Evolutionary conservation across 92 coral and sea anemone species (phyloP), one percentile per base, ranked within the genome.

Genomic region (Porites evermanni): DNA sequence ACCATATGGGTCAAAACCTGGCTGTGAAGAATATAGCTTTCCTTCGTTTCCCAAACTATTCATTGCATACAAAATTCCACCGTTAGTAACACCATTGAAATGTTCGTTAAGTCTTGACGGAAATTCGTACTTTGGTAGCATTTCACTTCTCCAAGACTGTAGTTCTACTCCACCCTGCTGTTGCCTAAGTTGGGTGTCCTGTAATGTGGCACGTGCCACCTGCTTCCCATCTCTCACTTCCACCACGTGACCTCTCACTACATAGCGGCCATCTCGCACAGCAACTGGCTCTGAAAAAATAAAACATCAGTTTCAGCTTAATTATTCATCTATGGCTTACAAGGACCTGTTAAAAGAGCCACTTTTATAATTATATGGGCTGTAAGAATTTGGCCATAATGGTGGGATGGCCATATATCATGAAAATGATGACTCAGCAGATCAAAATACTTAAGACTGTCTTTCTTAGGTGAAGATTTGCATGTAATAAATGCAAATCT

Each of bases 161-260:
- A 8, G 61, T 16, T 21, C 79, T 81, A 47, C 1, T n/a, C 44
- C 77, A 59, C 16, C 54, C 53, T 81, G 77, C 10, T 81, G 67
- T 29, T 52, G 85, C 26, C 65, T 50, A 44, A 72, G 20, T 67
- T 66, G 21, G 12, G 74, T 69, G 1, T 7, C 23, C 65, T 47
- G 53, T 74, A 88, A 75, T 12, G 58, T 83, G 16, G 73, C 14
- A 23, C 61, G 20, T 64, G 87, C 67, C 56, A 92, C 54, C 54
- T 88, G 91, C 67, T 90, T 84, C 50, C 92, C 95, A 92, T 90
- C 89, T 54, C 84, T 86, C 10, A 91, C 84, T 79, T 91, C 96
- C 20, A 88, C 91, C 53, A 72, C 65, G 24, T 93, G 98, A 17
- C 91, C 91, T 18, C 92, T 80, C 24, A 88, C 86, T 47, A 88